These are phyloP conservation scores for Podabrus alpinus DNA, from an alignment of 2,888 invertebrate species.

Conservation along the genomic window DNA sequence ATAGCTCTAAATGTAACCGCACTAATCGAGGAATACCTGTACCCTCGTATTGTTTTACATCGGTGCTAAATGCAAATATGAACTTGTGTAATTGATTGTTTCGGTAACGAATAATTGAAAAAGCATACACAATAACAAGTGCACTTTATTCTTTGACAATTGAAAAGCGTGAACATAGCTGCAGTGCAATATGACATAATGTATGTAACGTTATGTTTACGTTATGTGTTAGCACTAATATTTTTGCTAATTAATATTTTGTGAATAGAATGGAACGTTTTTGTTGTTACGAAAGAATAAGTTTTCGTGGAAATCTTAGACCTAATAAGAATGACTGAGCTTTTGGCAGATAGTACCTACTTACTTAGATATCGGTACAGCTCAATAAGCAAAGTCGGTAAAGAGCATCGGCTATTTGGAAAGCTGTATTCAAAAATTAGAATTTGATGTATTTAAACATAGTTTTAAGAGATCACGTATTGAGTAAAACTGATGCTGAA, in stretches of 20 bases:
- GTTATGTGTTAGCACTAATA: background rate
- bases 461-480: conserved; percentile 22
- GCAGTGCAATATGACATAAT: background rate
- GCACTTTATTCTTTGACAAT: too few species aligned
- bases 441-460: background rate
- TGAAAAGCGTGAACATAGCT: background rate
- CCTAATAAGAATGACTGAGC: background rate
- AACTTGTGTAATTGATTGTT: too few species aligned
- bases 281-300: background rate
- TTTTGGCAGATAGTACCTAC: too few species aligned
- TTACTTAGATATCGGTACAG: too few species aligned
- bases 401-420: background rate
- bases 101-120: too few species aligned
- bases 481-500: conserved; percentile 17
- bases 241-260: background rate
- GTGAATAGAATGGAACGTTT: background rate
- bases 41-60: too few species aligned
- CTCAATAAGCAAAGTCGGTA: background rate
- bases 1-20: too few species aligned
- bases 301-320: background rate
- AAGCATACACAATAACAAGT: too few species aligned
- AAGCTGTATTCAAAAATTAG: background rate
- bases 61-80: too few species aligned
- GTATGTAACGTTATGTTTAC: background rate
- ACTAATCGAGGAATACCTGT: too few species aligned